phyloP scores from a whole-genome alignment of 2,113 vertebrate species.

The Laticauda laticaudata region DNA sequence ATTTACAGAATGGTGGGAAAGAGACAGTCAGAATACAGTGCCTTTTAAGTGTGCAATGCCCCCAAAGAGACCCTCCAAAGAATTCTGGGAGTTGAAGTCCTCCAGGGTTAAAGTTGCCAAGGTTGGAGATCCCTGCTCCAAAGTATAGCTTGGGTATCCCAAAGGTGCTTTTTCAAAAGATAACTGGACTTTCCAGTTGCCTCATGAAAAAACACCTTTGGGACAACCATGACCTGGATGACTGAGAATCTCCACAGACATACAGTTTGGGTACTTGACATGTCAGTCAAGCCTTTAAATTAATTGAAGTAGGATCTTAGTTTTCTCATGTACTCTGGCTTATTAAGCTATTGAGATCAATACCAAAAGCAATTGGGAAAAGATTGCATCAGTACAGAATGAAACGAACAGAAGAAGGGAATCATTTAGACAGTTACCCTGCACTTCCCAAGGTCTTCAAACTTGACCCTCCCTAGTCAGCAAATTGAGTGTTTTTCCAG shows the following conservation, averaged over 20 bases:
- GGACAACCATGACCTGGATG: too few relatives aligned
- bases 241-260: too few relatives aligned
- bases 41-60: background rate
- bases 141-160: background rate
- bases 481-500: background rate
- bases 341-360: background rate
- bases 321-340: background rate
- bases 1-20: background rate
- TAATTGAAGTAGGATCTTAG: background rate
- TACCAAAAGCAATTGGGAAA: background rate
- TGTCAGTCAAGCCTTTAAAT: background rate
- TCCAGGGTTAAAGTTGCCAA: too few relatives aligned
- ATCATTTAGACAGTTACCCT: background rate
- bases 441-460: background rate
- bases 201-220: too few relatives aligned
- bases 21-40: background rate
- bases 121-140: background rate
- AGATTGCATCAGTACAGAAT: background rate
- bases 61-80: background rate
- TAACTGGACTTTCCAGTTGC: too few relatives aligned
- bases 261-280: background rate
- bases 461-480: background rate
- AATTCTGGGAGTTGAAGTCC: too few relatives aligned
- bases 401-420: background rate
- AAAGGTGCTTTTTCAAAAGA: too few relatives aligned